These are phyloP conservation scores for Heterohyrax brucei DNA, from an alignment of 2,797 vertebrate genomes.

Conservation along the genomic window DNA sequence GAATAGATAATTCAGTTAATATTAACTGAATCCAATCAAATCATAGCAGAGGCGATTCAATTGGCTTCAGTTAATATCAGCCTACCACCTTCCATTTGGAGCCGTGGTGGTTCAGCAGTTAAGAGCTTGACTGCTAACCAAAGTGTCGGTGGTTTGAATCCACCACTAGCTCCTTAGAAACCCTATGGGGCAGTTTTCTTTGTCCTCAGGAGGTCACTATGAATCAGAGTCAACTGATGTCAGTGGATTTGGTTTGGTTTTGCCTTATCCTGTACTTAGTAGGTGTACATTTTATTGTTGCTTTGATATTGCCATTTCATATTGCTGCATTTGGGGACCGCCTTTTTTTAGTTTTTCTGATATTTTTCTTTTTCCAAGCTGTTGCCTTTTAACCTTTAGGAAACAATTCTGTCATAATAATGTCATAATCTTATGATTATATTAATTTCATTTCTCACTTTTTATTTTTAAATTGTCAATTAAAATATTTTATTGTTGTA, in stretches of 20 bases:
- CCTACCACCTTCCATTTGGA: too few species aligned
- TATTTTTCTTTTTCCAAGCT: not conserved
- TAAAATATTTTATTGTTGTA: not conserved
- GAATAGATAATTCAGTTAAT: too few species aligned
- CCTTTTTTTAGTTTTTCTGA: not conserved
- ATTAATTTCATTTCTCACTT: not conserved
- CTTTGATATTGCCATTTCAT: not conserved
- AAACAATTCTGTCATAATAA: not conserved
- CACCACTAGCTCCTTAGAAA: too few species aligned
- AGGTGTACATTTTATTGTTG: not conserved
- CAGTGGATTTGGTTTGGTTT: too few species aligned
- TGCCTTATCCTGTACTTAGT: too few species aligned
- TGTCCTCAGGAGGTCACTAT: too few species aligned
- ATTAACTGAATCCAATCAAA: too few species aligned
- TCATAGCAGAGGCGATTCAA: rapidly evolving
- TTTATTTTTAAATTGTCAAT: not conserved
- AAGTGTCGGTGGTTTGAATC: too few species aligned
- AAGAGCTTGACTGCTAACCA: too few species aligned
- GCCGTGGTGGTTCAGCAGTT: too few species aligned
- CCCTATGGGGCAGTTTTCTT: too few species aligned
- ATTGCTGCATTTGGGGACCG: not conserved
- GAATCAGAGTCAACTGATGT: too few species aligned
- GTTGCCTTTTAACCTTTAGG: not conserved
- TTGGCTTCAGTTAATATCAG: not conserved
- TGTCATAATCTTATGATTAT: not conserved